Evolutionary conservation across 2,797 vertebrate genomes (phyloP).

Genomic region (Gallirallus australis): DNA sequence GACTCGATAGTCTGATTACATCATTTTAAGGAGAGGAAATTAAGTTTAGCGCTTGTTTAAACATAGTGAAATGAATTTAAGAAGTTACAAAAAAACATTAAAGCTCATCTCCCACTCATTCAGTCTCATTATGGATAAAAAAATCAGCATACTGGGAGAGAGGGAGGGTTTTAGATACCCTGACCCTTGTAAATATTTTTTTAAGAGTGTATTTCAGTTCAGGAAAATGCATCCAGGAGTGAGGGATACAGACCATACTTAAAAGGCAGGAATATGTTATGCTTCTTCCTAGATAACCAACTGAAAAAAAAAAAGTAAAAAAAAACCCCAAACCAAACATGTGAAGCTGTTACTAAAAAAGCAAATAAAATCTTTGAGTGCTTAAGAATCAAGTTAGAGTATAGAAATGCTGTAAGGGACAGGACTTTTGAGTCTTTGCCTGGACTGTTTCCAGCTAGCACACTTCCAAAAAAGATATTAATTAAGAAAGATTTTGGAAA

Average conservation of each 20-base stretch:
- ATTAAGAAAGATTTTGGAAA: not conserved
- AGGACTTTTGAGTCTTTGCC: not conserved
- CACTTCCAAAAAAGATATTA: not conserved
- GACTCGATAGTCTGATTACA: not conserved
- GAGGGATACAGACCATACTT: not conserved
- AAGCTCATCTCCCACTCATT: not conserved
- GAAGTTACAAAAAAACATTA: not conserved
- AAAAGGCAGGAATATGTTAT: not conserved
- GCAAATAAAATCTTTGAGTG: not conserved
- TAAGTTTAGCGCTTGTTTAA: constrained; percentile 27
- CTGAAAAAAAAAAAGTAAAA: not conserved
- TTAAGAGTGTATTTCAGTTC: not conserved
- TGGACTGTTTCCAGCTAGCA: not conserved
- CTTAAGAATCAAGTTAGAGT: not conserved
- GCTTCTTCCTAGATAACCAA: not conserved
- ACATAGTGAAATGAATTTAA: constrained; percentile 26
- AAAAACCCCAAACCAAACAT: not conserved
- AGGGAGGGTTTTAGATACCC: not conserved
- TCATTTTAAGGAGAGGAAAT: constrained; percentile 49
- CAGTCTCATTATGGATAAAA: not conserved
- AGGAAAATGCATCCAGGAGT: not conserved
- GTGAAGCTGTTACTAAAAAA: not conserved
- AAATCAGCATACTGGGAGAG: not conserved
- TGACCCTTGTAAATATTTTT: not conserved
- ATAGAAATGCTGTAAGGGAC: not conserved